Conservation (phyloP, 2,888 invertebrate species). For the Congeria kusceri region DNA sequence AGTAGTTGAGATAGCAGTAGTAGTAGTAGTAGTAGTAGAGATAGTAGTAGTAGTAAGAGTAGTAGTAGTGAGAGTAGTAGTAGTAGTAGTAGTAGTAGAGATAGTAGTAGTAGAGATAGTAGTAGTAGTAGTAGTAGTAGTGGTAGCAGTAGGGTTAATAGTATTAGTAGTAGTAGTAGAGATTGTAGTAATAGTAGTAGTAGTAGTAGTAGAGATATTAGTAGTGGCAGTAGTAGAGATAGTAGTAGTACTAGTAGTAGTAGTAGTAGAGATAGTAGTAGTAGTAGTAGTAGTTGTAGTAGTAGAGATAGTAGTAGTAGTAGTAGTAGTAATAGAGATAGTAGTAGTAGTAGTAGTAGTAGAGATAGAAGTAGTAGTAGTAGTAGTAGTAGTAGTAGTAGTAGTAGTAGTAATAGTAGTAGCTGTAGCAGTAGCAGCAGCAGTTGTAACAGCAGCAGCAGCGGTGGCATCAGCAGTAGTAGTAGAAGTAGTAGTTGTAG, state of each 20-base stretch:
- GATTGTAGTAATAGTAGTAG: background rate
- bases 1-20: background rate
- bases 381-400: background rate
- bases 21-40: background rate
- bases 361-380: background rate
- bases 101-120: background rate
- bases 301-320: too few species aligned
- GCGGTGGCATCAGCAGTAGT: background rate
- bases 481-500: background rate
- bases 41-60: background rate
- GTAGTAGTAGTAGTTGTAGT: background rate
- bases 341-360: slow-evolving; percentile 1
- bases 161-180: slow-evolving; percentile 1
- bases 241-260: background rate
- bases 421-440: background rate
- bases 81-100: slow-evolving; percentile 1
- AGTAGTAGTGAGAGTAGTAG: slow-evolving; percentile 3
- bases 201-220: background rate
- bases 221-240: background rate
- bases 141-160: background rate
- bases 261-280: background rate
- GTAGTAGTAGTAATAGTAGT: background rate
- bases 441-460: background rate
- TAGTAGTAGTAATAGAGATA: background rate
- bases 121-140: slow-evolving; percentile 5